These are phyloP conservation scores for Blennius ocellaris DNA, from an alignment of 2,113 vertebrate genomes.

Conservation along the genomic window DNA sequence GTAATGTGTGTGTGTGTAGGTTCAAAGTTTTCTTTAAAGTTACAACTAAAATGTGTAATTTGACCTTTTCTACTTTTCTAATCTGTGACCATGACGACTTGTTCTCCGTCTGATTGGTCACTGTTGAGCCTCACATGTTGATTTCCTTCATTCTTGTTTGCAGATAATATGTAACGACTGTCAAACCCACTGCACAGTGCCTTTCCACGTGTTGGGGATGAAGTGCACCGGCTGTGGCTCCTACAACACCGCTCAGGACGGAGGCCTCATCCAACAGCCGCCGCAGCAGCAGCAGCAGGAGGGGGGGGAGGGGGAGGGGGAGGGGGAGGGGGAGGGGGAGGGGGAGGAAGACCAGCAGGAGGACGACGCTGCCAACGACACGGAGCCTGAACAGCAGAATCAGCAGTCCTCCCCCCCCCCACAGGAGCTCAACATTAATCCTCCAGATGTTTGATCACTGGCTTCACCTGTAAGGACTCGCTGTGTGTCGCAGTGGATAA, in stretches of 20 bases:
- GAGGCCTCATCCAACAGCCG: slow-evolving; percentile 76
- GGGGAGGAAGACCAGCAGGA: slow-evolving; percentile 7
- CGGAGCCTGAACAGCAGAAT: slow-evolving; percentile 36
- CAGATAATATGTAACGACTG: slow-evolving; percentile 97
- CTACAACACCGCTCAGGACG: slow-evolving; percentile 93
- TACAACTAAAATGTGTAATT: no score
- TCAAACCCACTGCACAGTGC: slow-evolving; percentile 87
- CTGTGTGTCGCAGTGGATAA: no score
- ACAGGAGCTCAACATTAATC: neutral
- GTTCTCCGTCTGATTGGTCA: no score
- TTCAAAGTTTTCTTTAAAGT: no score
- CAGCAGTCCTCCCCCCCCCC: slow-evolving; percentile 1
- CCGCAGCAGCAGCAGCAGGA: no score
- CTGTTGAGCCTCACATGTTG: no score
- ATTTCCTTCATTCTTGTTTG: neutral
- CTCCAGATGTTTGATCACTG: no score
- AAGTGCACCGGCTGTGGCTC: slow-evolving; percentile 92
- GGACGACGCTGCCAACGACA: slow-evolving; percentile 24
- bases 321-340: slow-evolving; percentile 44
- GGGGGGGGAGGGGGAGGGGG: neutral
- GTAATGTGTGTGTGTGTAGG: no score
- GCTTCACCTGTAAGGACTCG: no score
- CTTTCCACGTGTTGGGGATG: slow-evolving; percentile 94
- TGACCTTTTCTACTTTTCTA: no score
- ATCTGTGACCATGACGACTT: no score